A percentile compares a stretch with the other conserved stretches of the same genome.
These are phyloP conservation scores for Simalia tracyae DNA, from an alignment of 2,797 vertebrate genomes.

Conservation along the genomic window DNA sequence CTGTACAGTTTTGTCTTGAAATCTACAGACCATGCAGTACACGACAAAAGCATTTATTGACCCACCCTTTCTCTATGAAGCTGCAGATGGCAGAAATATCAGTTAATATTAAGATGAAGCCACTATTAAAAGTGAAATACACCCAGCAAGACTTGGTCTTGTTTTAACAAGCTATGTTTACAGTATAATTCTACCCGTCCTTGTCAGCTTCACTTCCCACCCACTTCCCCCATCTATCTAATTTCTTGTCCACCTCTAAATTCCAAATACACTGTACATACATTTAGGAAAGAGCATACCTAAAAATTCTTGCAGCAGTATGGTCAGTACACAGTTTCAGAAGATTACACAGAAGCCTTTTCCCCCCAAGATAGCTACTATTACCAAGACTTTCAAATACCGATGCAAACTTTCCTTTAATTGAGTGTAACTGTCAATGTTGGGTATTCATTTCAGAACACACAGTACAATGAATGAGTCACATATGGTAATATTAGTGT, in stretches of 20 bases:
- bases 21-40: constrained; percentile 66
- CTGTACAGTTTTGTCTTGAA: constrained; percentile 69
- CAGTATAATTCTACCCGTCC: constrained; percentile 69
- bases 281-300: constrained; percentile 76
- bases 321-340: constrained; percentile 81
- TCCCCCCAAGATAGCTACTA: constrained; percentile 61
- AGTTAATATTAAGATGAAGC: constrained; percentile 65
- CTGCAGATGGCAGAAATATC: constrained; percentile 58
- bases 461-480: constrained; percentile 35
- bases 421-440: not conserved
- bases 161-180: constrained; percentile 69
- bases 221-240: constrained; percentile 64
- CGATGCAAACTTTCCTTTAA: constrained; percentile 3
- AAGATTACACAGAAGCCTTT: constrained; percentile 71
- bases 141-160: constrained; percentile 73
- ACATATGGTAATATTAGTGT: constrained; percentile 51
- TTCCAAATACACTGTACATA: constrained; percentile 87
- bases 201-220: constrained; percentile 59
- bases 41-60: constrained; percentile 64
- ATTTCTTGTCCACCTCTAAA: constrained; percentile 79
- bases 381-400: constrained; percentile 62
- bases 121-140: constrained; percentile 70
- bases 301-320: constrained; percentile 75
- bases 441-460: constrained; percentile 52
- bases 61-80: constrained; percentile 61